Conservation (phyloP, 1,140 invertebrate species). For the Drosophila arizonae region DNA sequence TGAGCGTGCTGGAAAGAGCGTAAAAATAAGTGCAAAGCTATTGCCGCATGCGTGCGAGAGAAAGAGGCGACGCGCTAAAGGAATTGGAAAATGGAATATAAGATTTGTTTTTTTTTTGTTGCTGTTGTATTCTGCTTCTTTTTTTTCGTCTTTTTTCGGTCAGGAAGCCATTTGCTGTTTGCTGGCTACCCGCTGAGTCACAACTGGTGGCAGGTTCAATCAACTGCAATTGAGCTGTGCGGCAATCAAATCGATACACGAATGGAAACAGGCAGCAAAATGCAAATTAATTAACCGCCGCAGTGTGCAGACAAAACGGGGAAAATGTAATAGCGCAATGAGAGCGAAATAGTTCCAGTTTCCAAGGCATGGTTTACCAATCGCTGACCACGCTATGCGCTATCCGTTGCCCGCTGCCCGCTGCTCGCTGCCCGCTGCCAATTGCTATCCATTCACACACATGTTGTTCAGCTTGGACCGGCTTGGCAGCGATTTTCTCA, state of each 20-base stretch:
- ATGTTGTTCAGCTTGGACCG: constrained; percentile 36
- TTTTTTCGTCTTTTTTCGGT: not conserved
- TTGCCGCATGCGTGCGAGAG: constrained; percentile 32
- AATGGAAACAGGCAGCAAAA: constrained; percentile 29
- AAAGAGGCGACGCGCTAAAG: constrained; percentile 1
- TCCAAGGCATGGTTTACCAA: not conserved
- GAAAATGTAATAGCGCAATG: constrained; percentile 34
- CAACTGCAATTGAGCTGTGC: constrained; percentile 63
- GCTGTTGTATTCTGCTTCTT: not conserved
- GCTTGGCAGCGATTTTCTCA: constrained; percentile 46
- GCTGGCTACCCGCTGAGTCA: constrained; percentile 18
- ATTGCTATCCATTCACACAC: not conserved
- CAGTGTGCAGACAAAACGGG: constrained; percentile 27
- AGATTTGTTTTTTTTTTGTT: constrained; percentile 1
- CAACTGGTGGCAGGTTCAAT: constrained; percentile 57
- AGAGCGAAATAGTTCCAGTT: constrained; percentile 33
- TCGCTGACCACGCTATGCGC: not conserved
- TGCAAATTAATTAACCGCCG: constrained; percentile 69
- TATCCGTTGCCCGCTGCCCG: not conserved
- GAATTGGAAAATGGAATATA: constrained; percentile 20
- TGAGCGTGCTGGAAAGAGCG: constrained; percentile 1
- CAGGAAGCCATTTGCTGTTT: constrained; percentile 28
- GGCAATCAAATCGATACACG: constrained; percentile 69
- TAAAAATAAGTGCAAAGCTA: constrained; percentile 4
- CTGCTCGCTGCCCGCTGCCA: not conserved